Evolutionary conservation across 2,113 vertebrate species (phyloP).

Genomic region (Isichthys henryi): DNA sequence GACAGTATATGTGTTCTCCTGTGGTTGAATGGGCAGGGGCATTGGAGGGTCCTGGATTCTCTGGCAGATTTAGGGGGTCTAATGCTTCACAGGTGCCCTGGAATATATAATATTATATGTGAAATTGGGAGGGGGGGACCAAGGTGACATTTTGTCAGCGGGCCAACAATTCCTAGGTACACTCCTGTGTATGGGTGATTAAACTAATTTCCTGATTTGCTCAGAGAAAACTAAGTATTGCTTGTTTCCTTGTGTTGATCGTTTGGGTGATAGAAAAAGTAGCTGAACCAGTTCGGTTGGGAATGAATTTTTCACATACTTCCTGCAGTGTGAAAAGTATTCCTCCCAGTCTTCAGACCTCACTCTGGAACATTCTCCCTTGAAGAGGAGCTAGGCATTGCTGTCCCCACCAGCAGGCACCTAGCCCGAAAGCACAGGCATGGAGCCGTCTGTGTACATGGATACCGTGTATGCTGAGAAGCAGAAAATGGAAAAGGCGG

Average conservation of each 20-base stretch:
- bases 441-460: constrained; percentile 11
- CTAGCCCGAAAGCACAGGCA: constrained; percentile 17
- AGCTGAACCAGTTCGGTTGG: constrained; percentile 52
- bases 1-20: neutral
- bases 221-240: constrained; percentile 30
- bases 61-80: neutral
- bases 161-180: neutral
- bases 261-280: constrained; percentile 28
- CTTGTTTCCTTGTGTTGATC: constrained; percentile 26
- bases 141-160: neutral
- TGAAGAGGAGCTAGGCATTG: neutral
- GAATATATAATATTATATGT: neutral
- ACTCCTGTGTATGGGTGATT: neutral
- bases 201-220: neutral
- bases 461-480: constrained; percentile 45
- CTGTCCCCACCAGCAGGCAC: neutral
- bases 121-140: neutral
- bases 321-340: constrained; percentile 48
- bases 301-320: constrained; percentile 52
- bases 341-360: constrained; percentile 29
- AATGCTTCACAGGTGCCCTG: neutral
- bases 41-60: neutral
- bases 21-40: neutral
- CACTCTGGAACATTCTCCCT: constrained; percentile 21
- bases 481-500: constrained; percentile 47